Evolutionary conservation across 2,797 vertebrate species (phyloP), one percentile per base, ranked within the genome.

Genomic region (Lithobates sylvaticus): DNA sequence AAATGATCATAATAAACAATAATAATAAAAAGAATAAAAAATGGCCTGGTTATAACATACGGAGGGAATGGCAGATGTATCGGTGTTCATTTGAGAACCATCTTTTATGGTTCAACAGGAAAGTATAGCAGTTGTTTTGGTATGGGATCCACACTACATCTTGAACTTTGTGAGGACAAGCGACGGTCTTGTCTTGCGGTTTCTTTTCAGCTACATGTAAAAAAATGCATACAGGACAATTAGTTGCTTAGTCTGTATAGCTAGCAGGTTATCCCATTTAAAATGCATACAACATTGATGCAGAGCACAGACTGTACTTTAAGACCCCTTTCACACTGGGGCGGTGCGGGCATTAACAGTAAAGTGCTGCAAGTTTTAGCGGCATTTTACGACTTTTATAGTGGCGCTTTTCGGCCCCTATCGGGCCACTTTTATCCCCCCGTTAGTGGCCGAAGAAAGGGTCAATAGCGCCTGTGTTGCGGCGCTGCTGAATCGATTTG

Each of bases 141-240:
- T 96, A 99, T n/a, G 97, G 95, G 92, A 98, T 94, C 98, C 98
- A 99, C 74, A 96, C 97, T 34, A 95, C 96, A 64, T 96, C 97
- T 27, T 96, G 95, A 68, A 95, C 92, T 89, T 95, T 96, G 89
- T 98, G 97, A 15, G 97, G 98, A 90, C 98, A 99, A 10, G 27
- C 23, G 2, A n/a, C 15, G 23, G 80, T 76, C 21, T 76, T 70
- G 4, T 64, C 23, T 5, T 18, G 23, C 0, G 75, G 54, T 44
- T 64, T 47, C 58, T 65, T 5, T 36, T 93, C 91, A 73, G 26
- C 90, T 23, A 96, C 90, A 34, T 92, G 97, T 86, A 61, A 16
- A 76, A 29, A 80, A 86, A 85, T 87, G 89, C 95, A 88, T 6
- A 36, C 1, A 21, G 23, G 8, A 67, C 18, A 7, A 67, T 67